Base-by-base conservation (phyloP, 2,888 invertebrate genomes). In the Drosophila cognata region DNA sequence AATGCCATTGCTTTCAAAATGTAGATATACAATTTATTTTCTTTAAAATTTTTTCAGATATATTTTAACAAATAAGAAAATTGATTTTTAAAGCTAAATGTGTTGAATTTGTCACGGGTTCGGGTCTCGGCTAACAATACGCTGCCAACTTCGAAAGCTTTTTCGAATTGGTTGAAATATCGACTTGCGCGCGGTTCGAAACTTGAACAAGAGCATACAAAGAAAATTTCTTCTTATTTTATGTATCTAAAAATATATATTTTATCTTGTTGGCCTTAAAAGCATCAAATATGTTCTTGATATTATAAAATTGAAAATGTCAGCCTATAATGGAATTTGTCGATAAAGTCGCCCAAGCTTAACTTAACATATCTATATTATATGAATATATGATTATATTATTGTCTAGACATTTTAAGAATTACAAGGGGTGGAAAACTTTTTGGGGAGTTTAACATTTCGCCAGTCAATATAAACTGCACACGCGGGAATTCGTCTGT, bases 391-490 rank as follows among this genome's bases (percentile, higher is more conserved):
- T 51, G n/a, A 6, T 7, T 11, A 6, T 6, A 51, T 29, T n/a
- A 51, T 25, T 48, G 16, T 72, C 63, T 69, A 72, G 69, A 69
- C 71, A 55, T 36, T 56, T 50, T 36, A 18, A 16, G 21, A 51
- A n/a, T 29, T n/a, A 21, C 18, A 35, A 43, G 31, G 51, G 11
- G 57, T 5, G 50, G 21, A 33, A n/a, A 50, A 53, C 10, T 16
- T 46, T 50, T 50, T 25, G 31, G 18, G 11, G 28, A 28, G 63
- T 60, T 72, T 57, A 60, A 63, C 58, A 61, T 28, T 29, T 52
- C 29, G 13, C 41, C 58, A 46, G 71, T 74, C 67, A 63, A 70
- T 59, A 55, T 53, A 43, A 62, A 31, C 25, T 74, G 41, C 28
- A 56, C 55, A 63, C 52, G 28, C 51, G 28, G 13, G 21, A 21